phyloP scores from a whole-genome alignment of 2,113 vertebrate species.

The Eclectus roratus region DNA sequence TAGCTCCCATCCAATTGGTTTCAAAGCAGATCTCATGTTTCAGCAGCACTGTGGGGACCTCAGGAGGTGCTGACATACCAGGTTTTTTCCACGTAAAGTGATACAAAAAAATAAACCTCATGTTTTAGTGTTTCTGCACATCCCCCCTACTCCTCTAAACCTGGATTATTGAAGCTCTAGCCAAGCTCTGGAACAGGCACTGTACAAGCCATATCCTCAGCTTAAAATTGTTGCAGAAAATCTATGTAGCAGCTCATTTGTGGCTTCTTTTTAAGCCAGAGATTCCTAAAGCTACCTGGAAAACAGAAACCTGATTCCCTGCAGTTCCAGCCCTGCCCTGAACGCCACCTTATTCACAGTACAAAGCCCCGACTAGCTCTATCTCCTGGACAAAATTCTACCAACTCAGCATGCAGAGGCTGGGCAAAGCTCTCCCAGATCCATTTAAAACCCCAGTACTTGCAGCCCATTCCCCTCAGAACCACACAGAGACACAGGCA shows the following conservation, averaged over 20 bases:
- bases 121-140: background rate
- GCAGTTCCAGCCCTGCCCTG: background rate
- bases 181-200: background rate
- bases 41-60: background rate
- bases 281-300: background rate
- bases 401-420: fast-evolving
- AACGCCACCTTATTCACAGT: background rate
- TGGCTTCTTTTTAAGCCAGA: background rate
- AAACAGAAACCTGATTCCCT: background rate
- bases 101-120: background rate
- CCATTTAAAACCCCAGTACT: background rate
- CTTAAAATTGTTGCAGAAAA: background rate
- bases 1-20: background rate
- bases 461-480: background rate
- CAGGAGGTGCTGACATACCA: background rate
- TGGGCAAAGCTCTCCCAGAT: background rate
- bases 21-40: background rate
- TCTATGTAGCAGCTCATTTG: background rate
- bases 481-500: fast-evolving
- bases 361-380: fast-evolving
- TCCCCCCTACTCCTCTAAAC: background rate
- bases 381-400: background rate
- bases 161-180: background rate
- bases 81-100: background rate
- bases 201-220: background rate